Base-by-base conservation (phyloP, 2,113 vertebrate species). In the Aspidoscelis tigris region DNA sequence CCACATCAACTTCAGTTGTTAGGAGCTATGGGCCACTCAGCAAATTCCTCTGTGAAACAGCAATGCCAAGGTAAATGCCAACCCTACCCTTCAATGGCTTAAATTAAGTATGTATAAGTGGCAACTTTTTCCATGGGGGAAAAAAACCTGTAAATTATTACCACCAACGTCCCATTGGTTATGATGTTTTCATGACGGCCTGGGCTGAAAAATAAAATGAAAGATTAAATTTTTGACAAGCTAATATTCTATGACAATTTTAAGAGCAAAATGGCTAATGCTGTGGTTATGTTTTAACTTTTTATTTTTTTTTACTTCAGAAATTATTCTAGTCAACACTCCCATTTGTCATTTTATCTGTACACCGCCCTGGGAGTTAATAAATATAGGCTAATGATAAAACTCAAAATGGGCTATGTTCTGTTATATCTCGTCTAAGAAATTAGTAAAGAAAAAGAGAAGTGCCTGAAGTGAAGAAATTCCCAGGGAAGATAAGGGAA, bases 81-180 rank as follows among this genome's bases (percentile, higher is more conserved):
- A 33, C 33, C 33, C 33, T 33, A 33, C 33, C 33, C 33, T 33
- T 33, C 33, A 33, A 33, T 33, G 33, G 33, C 33, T 33, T 33
- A 50, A 50, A 9, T 50, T 50, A 50, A 50, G 47, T 9, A 50
- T 50, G 1, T 33, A 50, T 50, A 50, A 50, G 5, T 50, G 47
- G 8, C 47, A 50, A 50, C 8, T 9, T 50, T 50, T 50, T 50
- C 18, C 14, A 61, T 61, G 12, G 4, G 50, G 18, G 44, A 26
- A 72, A 33, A 21, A 41, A 16, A 0, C 21, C 55, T 71, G 24
- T 66, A 92, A 89, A 58, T 33, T 65, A 84, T 95, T 96, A 97
- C 97, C 97, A 97, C 94, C 41, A 97, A 88, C 12, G 97, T 94
- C 86, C 97, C 96, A 8, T 97, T 97, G 33, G 96, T 96, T 86